These are phyloP conservation scores for Artibeus lituratus DNA, from an alignment of 2,797 vertebrate species.

Conservation along the genomic window DNA sequence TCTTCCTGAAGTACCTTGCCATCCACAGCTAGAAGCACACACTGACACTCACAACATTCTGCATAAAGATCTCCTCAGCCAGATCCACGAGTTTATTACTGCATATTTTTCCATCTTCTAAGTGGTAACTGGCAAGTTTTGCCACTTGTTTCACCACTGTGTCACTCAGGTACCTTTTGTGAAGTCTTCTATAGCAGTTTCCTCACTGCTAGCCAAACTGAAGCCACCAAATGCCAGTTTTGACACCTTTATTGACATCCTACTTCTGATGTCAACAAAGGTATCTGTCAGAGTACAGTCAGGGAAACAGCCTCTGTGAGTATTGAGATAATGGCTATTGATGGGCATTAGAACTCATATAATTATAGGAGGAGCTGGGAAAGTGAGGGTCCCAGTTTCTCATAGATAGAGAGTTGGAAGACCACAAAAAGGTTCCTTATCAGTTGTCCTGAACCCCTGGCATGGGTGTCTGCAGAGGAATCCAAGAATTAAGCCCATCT, in stretches of 20 bases:
- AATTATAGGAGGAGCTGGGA: background rate
- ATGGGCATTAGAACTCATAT: background rate
- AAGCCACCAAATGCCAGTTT: background rate
- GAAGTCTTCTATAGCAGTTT: background rate
- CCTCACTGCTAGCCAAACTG: background rate
- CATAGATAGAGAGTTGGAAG: background rate
- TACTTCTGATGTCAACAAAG: background rate
- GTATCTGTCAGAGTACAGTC: background rate
- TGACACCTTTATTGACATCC: background rate
- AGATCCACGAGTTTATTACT: background rate
- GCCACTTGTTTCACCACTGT: background rate
- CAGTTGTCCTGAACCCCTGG: background rate
- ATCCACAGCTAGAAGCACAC: background rate
- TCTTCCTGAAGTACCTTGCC: background rate
- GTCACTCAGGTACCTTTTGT: background rate
- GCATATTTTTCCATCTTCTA: background rate
- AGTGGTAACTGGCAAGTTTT: background rate
- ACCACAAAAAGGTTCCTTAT: background rate
- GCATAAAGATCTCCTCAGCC: background rate
- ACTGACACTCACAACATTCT: background rate
- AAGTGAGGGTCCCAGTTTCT: background rate
- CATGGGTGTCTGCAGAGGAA: background rate
- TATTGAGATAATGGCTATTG: background rate
- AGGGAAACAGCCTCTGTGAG: background rate
- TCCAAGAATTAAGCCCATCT: background rate